A percentile compares a stretch with the other conserved stretches of the same genome.
phyloP scores from a whole-genome alignment of 2,797 vertebrate species.

The Cryptoprocta ferox region DNA sequence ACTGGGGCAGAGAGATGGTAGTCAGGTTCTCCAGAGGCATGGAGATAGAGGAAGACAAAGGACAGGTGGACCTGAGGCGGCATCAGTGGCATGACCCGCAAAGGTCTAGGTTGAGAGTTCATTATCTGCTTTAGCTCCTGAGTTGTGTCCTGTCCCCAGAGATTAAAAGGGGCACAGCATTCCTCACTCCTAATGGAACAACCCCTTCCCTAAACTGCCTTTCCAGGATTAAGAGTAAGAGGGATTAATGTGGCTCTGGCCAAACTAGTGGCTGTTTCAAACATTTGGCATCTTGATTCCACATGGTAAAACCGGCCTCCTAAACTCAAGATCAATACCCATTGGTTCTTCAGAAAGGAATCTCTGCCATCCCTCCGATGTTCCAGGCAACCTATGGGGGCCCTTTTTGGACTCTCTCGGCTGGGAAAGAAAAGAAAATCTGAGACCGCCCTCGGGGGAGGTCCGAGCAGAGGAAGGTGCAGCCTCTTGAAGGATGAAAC shows the following conservation, averaged over 20 bases:
- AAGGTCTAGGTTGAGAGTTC: not conserved
- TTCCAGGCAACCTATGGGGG: not conserved
- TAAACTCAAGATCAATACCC: constrained; percentile 46
- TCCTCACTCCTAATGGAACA: constrained; percentile 16
- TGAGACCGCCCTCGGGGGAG: not conserved
- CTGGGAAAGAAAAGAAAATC: not conserved
- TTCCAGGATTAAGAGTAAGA: constrained; percentile 28
- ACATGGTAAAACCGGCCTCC: constrained; percentile 14
- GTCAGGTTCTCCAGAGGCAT: constrained; percentile 30
- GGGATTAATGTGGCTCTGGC: constrained; percentile 31
- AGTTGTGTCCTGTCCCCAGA: not conserved
- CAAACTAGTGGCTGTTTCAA: not conserved
- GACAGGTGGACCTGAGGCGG: not conserved
- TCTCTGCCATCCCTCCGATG: not conserved
- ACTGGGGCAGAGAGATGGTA: not conserved
- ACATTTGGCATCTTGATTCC: constrained; percentile 9
- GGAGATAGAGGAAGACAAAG: constrained; percentile 27
- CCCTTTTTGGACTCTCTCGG: not conserved
- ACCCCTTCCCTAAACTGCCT: not conserved
- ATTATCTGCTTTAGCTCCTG: constrained; percentile 16
- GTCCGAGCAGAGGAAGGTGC: not conserved
- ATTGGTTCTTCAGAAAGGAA: not conserved
- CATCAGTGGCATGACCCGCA: not conserved
- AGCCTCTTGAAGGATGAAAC: not conserved
- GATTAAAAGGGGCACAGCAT: constrained; percentile 33